phyloP scores from a whole-genome alignment of 2,888 invertebrate species.

The Caenorhabditis japonica region DNA sequence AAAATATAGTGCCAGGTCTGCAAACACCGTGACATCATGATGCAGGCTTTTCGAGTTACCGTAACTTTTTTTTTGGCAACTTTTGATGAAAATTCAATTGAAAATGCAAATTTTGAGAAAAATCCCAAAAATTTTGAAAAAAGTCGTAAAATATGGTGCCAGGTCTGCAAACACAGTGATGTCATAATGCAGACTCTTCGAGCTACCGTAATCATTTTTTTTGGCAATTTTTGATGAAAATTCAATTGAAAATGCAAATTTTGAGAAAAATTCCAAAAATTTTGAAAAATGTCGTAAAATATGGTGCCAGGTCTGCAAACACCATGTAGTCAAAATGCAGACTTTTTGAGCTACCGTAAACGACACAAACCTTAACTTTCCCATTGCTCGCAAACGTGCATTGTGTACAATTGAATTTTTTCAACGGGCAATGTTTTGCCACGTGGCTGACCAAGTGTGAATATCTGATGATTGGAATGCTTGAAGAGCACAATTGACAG shows the following conservation, averaged over 20 bases:
- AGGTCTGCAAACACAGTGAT: no score
- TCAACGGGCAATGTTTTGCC: slow-evolving; percentile 64
- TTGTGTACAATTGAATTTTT: slow-evolving; percentile 68
- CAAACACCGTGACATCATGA: no score
- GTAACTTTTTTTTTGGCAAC: not conserved
- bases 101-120: not conserved
- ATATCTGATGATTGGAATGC: slow-evolving; percentile 63
- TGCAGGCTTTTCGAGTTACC: no score
- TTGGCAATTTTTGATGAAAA: not conserved
- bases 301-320: no score
- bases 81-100: not conserved
- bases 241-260: not conserved
- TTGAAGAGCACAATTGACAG: slow-evolving; percentile 54
- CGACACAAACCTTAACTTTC: slow-evolving; percentile 65
- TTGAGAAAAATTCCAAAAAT: not conserved
- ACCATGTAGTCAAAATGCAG: no score
- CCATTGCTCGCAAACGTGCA: slow-evolving; percentile 70
- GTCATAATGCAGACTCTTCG: no score
- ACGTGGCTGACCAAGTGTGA: slow-evolving; percentile 68
- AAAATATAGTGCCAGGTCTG: no score
- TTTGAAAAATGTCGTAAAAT: no score
- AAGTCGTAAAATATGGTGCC: no score
- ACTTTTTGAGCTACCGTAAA: no score
- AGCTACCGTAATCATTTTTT: no score
- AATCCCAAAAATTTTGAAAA: not conserved